These are phyloP conservation scores for Epiblema foenella DNA, from an alignment of 2,888 invertebrate genomes.

Conservation along the genomic window DNA sequence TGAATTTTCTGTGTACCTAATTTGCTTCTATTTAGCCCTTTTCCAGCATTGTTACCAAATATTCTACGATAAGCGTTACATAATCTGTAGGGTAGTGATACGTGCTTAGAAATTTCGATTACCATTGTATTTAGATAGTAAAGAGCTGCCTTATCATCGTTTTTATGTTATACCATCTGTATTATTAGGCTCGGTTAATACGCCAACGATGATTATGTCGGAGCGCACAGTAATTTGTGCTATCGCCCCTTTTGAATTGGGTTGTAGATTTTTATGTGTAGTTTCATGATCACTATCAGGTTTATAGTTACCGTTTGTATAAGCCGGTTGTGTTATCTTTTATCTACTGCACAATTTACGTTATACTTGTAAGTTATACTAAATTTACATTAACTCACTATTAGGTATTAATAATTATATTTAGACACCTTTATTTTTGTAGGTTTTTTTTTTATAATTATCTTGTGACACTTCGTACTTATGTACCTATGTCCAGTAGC, in stretches of 20 bases:
- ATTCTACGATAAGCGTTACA: conserved; percentile 58
- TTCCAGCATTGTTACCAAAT: conserved; percentile 48
- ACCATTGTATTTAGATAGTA: conserved; percentile 52
- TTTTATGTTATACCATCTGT: conserved; percentile 58
- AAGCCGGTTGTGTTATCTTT: conserved; percentile 64
- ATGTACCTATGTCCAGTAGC: too few relatives aligned
- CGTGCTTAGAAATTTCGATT: conserved; percentile 59
- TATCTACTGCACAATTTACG: conserved; percentile 50
- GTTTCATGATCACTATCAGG: conserved; percentile 63
- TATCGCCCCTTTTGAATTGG: conserved; percentile 61
- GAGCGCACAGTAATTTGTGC: conserved; percentile 49
- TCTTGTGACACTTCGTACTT: neutral
- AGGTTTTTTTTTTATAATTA: neutral
- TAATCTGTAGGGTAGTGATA: conserved; percentile 64
- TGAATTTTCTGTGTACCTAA: conserved; percentile 16
- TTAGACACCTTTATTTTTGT: neutral
- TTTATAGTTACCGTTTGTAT: conserved; percentile 63
- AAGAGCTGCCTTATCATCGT: conserved; percentile 54
- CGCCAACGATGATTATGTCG: conserved; percentile 53
- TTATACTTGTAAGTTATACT: conserved; percentile 10
- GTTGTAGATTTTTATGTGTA: conserved; percentile 69
- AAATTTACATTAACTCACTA: neutral
- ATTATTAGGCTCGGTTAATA: conserved; percentile 57
- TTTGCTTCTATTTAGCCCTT: conserved; percentile 31
- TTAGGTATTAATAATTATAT: neutral